A percentile compares a stretch with the other conserved stretches of the same genome.
phyloP scores from a whole-genome alignment of 2,888 invertebrate species.

The Drepana falcataria region DNA sequence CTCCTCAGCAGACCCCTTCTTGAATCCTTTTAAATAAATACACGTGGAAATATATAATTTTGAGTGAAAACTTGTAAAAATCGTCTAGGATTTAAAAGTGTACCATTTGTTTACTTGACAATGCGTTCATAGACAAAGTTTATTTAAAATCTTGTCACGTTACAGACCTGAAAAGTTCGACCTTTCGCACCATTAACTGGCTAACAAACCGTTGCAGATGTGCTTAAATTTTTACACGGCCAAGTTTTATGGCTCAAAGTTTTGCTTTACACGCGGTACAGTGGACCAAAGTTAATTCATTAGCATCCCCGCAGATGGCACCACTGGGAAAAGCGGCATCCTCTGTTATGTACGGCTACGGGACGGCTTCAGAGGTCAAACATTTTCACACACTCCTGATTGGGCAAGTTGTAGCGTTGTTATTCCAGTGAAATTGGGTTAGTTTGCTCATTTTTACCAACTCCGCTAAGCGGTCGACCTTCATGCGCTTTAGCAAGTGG shows the following conservation, averaged over 20 bases:
- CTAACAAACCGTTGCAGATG: constrained; percentile 1
- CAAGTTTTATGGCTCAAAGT: constrained; percentile 3
- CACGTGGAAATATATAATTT: no score
- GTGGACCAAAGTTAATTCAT: constrained; percentile 4
- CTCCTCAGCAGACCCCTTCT: no score
- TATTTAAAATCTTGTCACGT: not conserved
- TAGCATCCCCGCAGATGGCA: constrained; percentile 1
- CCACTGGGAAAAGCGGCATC: not conserved
- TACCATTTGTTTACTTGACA: not conserved
- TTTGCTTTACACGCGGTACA: constrained; percentile 2
- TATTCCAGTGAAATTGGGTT: not conserved
- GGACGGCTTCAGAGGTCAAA: not conserved
- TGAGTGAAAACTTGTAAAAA: no score
- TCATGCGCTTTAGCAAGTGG: no score
- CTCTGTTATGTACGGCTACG: not conserved
- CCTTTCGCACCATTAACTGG: constrained; percentile 1
- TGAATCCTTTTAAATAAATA: no score
- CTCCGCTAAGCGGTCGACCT: no score
- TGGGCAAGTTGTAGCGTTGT: not conserved
- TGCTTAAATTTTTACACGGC: constrained; percentile 2
- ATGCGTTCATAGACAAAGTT: not conserved
- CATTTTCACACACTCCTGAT: not conserved
- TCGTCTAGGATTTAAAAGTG: no score
- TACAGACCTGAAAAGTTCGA: not conserved
- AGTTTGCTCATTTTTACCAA: no score